Base-by-base conservation (phyloP, 2,113 vertebrate species). In the Echinops telfairi region DNA sequence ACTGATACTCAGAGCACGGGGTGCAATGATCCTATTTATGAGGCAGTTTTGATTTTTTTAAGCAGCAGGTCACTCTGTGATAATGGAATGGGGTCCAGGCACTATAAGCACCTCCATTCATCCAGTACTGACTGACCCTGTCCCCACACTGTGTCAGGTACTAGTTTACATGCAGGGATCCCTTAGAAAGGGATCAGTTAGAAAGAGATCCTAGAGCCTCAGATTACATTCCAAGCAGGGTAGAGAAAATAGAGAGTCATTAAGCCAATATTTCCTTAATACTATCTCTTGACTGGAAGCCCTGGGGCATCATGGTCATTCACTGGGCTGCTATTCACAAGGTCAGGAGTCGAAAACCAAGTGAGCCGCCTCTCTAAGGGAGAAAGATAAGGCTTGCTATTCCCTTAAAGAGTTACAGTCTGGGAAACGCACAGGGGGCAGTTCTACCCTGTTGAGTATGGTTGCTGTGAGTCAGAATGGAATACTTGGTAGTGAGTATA, bases 51-150 rank as follows among this genome's bases (percentile, higher is more conserved):
- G 19, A 6, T 47, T 38, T 57, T 85, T 53, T 36, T 40, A 16
- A 27, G 58, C 27, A 12, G 22, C 8, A 0, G 10, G 1, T 29
- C 4, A 1, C 23, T 68, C 5, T 62, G 25, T 11, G 14, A 15
- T 2, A 14, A 53, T 53, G 47, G 22, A 12, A 16, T 4, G 19
- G 33, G 3, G 1, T 5, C 0, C 0, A 3, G 23, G 19, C 25
- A 10, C 33, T 4, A 33, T 47, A 22, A 75, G 5, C 0, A 6
- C 57, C 27, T 0, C 33, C 31, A 2, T 4, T 16, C 4, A 19
- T 6, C 8, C 4, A 14, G 14, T 5, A 0, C n/a, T 31, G 3
- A 1, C 17, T 29, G 1, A 22, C 53, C 1, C 27, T 36, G 38
- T 15, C 22, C 58, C 57, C n/a, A 2, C 19, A 27, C 20, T 4